A percentile compares a stretch with the other conserved stretches of the same genome.
phyloP scores from a whole-genome alignment of 2,888 invertebrate species.

The Drosophila kanekoi region DNA sequence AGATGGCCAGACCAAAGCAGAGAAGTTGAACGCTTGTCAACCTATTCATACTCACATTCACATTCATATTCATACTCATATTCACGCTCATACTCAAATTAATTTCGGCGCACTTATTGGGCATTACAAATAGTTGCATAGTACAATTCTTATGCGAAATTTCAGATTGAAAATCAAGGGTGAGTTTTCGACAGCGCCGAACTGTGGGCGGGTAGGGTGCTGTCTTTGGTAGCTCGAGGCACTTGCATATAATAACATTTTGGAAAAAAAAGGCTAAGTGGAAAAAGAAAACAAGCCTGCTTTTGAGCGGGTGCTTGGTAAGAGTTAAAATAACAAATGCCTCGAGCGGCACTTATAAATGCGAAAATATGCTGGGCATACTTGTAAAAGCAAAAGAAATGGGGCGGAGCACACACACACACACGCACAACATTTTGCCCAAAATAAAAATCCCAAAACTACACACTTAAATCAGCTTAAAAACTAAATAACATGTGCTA shows the following conservation, averaged over 20 bases:
- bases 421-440: neutral
- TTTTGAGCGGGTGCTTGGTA: neutral
- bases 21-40: neutral
- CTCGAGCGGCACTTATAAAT: conserved; percentile 8
- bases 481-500: no score
- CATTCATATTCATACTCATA: neutral
- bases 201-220: neutral
- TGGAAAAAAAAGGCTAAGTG: conserved; percentile 31
- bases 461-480: conserved; percentile 1
- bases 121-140: conserved; percentile 23
- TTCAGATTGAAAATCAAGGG: neutral
- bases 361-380: conserved; percentile 7
- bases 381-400: neutral
- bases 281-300: conserved; percentile 24
- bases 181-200: neutral
- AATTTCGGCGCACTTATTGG: neutral
- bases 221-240: conserved; percentile 10
- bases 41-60: no score
- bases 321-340: conserved; percentile 36
- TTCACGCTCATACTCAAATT: neutral
- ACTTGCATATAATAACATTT: conserved; percentile 53
- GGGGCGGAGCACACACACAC: neutral
- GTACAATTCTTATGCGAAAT: neutral
- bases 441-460: neutral
- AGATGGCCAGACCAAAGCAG: neutral